These are phyloP conservation scores for Synanthedon tipuliformis DNA, from an alignment of 2,888 invertebrate species.

Conservation along the genomic window DNA sequence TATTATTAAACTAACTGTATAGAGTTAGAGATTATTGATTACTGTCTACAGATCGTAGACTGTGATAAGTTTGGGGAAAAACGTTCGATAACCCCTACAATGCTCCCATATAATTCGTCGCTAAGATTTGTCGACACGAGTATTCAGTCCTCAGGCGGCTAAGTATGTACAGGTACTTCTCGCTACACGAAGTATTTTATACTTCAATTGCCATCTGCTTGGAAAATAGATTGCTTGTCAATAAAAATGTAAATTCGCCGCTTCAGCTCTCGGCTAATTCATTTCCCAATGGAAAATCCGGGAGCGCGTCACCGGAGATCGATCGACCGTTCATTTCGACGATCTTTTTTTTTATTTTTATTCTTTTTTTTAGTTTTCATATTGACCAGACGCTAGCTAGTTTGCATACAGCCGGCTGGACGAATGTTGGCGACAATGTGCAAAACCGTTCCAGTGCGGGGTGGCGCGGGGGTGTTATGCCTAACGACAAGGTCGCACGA, in stretches of 20 bases:
- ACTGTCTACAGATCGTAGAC: neutral
- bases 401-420: conserved; percentile 29
- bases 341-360: conserved; percentile 23
- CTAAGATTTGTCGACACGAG: neutral
- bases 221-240: conserved; percentile 67
- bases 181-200: conserved; percentile 29
- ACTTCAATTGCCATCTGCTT: conserved; percentile 52
- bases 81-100: conserved; percentile 12
- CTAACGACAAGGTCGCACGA: conserved; percentile 27
- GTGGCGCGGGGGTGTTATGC: conserved; percentile 15
- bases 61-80: neutral
- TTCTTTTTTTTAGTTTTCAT: conserved; percentile 43
- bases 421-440: conserved; percentile 30
- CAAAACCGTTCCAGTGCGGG: conserved; percentile 14
- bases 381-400: conserved; percentile 51
- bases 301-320: conserved; percentile 63
- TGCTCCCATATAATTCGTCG: neutral
- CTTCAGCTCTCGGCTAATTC: conserved; percentile 66
- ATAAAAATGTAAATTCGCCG: conserved; percentile 68
- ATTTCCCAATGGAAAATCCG: conserved; percentile 67
- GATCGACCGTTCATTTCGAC: conserved; percentile 61
- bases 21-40: neutral
- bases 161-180: conserved; percentile 11
- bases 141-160: neutral
- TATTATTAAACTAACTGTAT: no score